phyloP scores from a whole-genome alignment of 2,113 vertebrate species.

The Hyperopisus bebe region DNA sequence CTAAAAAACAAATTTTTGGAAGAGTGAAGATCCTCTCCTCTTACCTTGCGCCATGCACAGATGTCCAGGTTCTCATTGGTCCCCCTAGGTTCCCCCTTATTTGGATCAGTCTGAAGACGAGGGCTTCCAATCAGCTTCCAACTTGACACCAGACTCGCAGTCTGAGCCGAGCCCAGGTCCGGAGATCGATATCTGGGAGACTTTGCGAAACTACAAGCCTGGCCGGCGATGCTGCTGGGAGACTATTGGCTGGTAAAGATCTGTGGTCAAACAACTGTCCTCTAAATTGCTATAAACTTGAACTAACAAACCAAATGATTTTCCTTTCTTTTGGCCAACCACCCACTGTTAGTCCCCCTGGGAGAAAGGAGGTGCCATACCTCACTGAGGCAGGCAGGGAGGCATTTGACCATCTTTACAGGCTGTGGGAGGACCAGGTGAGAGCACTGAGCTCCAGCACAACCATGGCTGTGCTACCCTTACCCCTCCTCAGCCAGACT shows the following conservation, averaged over 20 bases:
- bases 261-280: not conserved
- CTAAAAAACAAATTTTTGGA: not conserved
- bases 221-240: constrained; percentile 88
- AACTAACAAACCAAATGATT: not conserved
- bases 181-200: constrained; percentile 86
- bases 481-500: constrained; percentile 69
- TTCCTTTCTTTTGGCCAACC: not conserved
- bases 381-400: constrained; percentile 87
- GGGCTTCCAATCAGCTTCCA: constrained; percentile 93
- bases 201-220: constrained; percentile 72
- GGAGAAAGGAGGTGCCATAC: constrained; percentile 78
- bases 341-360: constrained; percentile 69
- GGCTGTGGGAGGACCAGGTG: constrained; percentile 73
- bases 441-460: constrained; percentile 64
- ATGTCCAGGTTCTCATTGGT: not conserved
- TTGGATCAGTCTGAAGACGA: constrained; percentile 94
- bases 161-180: constrained; percentile 78
- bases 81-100: constrained; percentile 73
- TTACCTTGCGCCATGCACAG: not conserved
- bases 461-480: constrained; percentile 56
- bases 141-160: constrained; percentile 94
- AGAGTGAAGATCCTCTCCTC: not conserved
- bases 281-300: not conserved
- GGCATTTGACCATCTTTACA: constrained; percentile 84
- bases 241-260: constrained; percentile 81